Evolutionary conservation across 2,888 invertebrate genomes (phyloP).

Genomic region (Archips xylosteana): DNA sequence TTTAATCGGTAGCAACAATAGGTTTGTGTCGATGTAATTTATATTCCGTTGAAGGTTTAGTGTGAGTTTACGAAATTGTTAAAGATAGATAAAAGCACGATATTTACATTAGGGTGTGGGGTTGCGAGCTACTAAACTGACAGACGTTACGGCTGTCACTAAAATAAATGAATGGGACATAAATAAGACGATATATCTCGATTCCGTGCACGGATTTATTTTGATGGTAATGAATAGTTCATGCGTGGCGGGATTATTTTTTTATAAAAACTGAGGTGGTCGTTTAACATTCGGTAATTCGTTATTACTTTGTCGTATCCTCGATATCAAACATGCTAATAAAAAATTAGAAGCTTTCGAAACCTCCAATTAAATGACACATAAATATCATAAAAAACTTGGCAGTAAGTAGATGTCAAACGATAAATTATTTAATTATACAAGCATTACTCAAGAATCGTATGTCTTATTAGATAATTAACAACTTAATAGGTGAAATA

Average conservation of each 20-base stretch:
- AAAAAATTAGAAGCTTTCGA: neutral
- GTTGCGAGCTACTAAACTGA: slow-evolving; percentile 66
- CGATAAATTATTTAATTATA: slow-evolving; percentile 34
- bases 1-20: slow-evolving; percentile 48
- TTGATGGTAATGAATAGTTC: slow-evolving; percentile 40
- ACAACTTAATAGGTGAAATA: slow-evolving; percentile 31
- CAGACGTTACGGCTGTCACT: slow-evolving; percentile 71
- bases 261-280: slow-evolving; percentile 16
- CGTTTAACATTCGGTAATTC: neutral
- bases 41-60: slow-evolving; percentile 82
- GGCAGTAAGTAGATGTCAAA: slow-evolving; percentile 36
- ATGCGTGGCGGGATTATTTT: slow-evolving; percentile 26
- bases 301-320: neutral
- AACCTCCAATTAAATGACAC: neutral
- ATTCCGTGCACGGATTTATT: slow-evolving; percentile 41
- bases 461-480: slow-evolving; percentile 33
- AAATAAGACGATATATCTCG: slow-evolving; percentile 52
- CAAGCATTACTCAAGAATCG: slow-evolving; percentile 26
- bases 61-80: slow-evolving; percentile 84
- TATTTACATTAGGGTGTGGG: slow-evolving; percentile 80
- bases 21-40: slow-evolving; percentile 71
- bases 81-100: slow-evolving; percentile 83
- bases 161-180: slow-evolving; percentile 72
- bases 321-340: neutral
- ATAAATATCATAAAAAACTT: slow-evolving; percentile 23